Conservation (phyloP, 1,140 invertebrate genomes). For the Popillia japonica region DNA sequence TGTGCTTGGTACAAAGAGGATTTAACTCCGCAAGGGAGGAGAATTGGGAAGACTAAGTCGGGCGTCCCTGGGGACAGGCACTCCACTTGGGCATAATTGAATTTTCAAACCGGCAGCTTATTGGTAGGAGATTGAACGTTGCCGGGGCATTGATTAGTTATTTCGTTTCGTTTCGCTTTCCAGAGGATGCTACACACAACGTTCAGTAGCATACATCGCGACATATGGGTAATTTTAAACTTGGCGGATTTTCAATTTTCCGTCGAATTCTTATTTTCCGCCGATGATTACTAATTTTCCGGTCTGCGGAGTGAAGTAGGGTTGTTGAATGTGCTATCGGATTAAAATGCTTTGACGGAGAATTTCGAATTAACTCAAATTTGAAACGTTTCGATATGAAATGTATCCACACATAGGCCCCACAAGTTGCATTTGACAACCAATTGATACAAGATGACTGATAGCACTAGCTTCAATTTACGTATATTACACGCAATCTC, state of each 20-base stretch:
- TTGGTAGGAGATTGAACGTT: constrained; percentile 54
- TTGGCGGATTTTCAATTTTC: constrained; percentile 50
- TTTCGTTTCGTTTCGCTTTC: constrained; percentile 52
- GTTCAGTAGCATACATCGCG: constrained; percentile 29
- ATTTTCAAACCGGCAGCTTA: constrained; percentile 58
- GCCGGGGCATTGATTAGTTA: constrained; percentile 53
- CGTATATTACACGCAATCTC: too few species aligned
- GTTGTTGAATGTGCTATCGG: neutral
- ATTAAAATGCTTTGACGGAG: neutral
- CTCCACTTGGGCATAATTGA: constrained; percentile 58
- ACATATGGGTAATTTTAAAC: constrained; percentile 59
- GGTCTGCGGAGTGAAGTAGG: neutral
- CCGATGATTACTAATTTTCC: constrained; percentile 16
- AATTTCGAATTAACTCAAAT: neutral
- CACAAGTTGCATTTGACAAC: too few species aligned
- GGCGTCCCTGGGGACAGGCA: constrained; percentile 47
- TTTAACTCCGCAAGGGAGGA: constrained; percentile 34
- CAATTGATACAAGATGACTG: too few species aligned
- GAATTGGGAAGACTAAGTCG: constrained; percentile 5
- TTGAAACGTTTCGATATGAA: too few species aligned
- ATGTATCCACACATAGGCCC: too few species aligned
- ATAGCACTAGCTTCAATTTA: too few species aligned
- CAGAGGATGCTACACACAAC: constrained; percentile 45
- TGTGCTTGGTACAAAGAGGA: constrained; percentile 28
- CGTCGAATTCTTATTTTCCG: constrained; percentile 21